Percentiles rank a stretch among this genome's conserved stretches.
Evolutionary conservation across 2,797 vertebrate species (phyloP).

Genomic region (Chelmon rostratus): DNA sequence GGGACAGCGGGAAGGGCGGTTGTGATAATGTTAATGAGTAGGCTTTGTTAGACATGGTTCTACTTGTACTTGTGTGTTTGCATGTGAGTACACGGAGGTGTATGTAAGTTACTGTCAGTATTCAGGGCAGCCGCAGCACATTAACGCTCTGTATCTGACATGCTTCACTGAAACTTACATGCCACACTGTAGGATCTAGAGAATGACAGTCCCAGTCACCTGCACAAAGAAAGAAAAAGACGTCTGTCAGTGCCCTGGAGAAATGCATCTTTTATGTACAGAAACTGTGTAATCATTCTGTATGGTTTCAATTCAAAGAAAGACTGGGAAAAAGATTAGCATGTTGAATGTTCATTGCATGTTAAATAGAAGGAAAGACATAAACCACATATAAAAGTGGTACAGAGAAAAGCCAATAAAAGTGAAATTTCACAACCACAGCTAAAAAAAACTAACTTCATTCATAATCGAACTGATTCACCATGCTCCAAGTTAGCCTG

Average conservation of each 20-base stretch:
- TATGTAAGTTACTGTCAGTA: background rate
- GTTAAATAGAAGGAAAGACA: background rate
- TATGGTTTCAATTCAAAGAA: background rate
- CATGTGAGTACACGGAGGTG: background rate
- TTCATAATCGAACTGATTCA: conserved; percentile 29
- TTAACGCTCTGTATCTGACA: conserved; percentile 1
- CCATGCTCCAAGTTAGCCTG: conserved; percentile 5
- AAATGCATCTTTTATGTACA: background rate
- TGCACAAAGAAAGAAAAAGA: conserved; percentile 70
- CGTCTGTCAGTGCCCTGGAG: background rate
- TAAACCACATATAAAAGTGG: background rate
- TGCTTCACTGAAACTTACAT: conserved; percentile 86
- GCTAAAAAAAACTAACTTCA: conserved; percentile 1
- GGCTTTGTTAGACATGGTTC: background rate
- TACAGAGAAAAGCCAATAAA: background rate
- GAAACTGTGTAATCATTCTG: background rate
- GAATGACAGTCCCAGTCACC: conserved; percentile 99
- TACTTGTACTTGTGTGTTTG: background rate
- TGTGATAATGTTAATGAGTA: background rate
- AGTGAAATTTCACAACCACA: background rate
- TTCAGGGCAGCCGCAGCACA: background rate
- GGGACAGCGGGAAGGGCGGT: background rate
- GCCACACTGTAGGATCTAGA: conserved; percentile 96
- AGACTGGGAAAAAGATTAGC: too few relatives aligned
- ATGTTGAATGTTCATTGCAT: too few relatives aligned